Base-by-base conservation (phyloP, 2,113 vertebrate species). In the Suricata suricatta region DNA sequence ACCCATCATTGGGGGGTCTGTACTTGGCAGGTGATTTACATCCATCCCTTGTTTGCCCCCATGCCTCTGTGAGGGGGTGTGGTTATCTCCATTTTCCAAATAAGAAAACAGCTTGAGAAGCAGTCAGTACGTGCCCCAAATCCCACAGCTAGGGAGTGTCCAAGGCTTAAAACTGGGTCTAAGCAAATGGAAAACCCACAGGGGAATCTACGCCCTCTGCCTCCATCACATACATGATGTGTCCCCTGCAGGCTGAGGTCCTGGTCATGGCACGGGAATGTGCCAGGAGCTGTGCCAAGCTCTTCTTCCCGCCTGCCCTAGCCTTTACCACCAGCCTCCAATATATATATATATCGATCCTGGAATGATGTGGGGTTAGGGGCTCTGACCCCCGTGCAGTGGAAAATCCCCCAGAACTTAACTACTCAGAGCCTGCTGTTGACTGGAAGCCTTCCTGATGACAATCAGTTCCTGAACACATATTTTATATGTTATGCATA, bases 131-230 rank as follows among this genome's bases (percentile, higher is more conserved):
- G 69, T 74, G 60, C 21, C 50, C 50, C 71, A 57, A 17, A 57
- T 87, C 63, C 41, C 27, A 89, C 16, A 87, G 57, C 82, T 66
- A 47, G 35, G 69, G 41, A 50, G 50, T 79, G 52, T 77, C 82
- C 41, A 60, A 83, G 47, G 71, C 76, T 44, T 88, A 76, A 52
- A 90, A 47, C 23, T 27, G 8, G 23, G 13, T 27, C 80, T 44
- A 3, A 5, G 5, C 38, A 13, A 1, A 12, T 14, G 33, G 60
- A 19, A 41, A 15, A 25, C 21, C 7, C 6, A 7, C 0, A 6
- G 19, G 33, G 35, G 29, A 11, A 21, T 83, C 21, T 31, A 44
- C 44, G 21, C 27, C 52, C 27, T 31, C 69, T 63, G 74, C 8
- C 64, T 25, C 54, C 4, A 1, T 41, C 17, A 77, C 2, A 17